These are phyloP conservation scores for Scaptomyza pallida DNA, from an alignment of 1,140 invertebrate species.

Conservation along the genomic window DNA sequence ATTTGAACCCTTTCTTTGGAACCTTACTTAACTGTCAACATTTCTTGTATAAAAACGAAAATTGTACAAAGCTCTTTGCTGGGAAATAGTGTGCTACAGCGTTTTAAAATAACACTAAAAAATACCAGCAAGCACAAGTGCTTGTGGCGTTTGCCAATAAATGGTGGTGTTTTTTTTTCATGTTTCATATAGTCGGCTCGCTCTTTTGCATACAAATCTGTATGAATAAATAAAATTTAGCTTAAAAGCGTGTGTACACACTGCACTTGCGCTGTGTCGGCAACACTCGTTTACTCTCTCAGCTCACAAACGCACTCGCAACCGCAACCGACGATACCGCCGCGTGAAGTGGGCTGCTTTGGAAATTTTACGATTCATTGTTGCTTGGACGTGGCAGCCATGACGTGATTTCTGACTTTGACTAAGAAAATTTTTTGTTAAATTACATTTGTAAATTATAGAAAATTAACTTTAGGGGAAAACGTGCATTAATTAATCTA, in stretches of 20 bases:
- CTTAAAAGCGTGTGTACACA: conserved; percentile 49
- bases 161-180: neutral
- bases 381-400: conserved; percentile 84
- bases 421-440: conserved; percentile 73
- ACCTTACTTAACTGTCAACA: too few species aligned
- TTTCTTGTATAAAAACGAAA: too few species aligned
- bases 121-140: conserved; percentile 22
- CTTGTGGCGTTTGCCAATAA: conserved; percentile 25
- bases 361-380: conserved; percentile 79
- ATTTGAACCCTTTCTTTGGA: neutral
- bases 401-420: conserved; percentile 83
- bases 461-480: conserved; percentile 69
- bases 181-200: conserved; percentile 17
- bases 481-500: conserved; percentile 71
- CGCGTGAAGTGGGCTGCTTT: conserved; percentile 48
- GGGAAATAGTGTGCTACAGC: too few species aligned
- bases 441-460: conserved; percentile 71
- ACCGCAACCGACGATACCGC: conserved; percentile 45
- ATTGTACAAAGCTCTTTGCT: too few species aligned
- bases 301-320: conserved; percentile 58
- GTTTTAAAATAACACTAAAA: conserved; percentile 22
- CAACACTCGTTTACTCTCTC: conserved; percentile 39
- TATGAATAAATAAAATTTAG: conserved; percentile 6
- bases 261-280: conserved; percentile 27
- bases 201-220: conserved; percentile 11